phyloP scores from a whole-genome alignment of 2,797 vertebrate genomes.

The Pelochelys cantorii region DNA sequence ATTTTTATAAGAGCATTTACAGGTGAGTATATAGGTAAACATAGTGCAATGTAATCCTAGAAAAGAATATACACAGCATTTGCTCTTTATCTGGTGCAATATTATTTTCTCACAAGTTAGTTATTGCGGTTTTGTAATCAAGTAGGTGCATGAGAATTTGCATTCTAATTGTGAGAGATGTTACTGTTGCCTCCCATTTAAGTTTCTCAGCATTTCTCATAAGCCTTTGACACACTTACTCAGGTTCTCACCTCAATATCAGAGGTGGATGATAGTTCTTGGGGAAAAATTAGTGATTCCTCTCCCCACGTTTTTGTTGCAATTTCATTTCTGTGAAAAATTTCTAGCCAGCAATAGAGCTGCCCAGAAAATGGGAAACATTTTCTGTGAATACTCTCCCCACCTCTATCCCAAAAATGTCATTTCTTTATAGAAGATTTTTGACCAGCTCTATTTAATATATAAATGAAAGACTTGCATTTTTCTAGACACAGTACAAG shows the following conservation, averaged over 20 bases:
- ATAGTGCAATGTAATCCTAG: not conserved
- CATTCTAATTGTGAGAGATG: not conserved
- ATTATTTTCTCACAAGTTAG: not conserved
- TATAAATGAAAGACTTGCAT: not conserved
- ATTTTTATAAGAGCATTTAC: not conserved
- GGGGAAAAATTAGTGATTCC: not conserved
- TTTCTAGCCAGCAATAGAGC: not conserved
- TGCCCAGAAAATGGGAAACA: not conserved
- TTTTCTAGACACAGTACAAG: not conserved
- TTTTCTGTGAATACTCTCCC: slow-evolving; percentile 13
- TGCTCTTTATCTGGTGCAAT: slow-evolving; percentile 3
- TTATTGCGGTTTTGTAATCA: not conserved
- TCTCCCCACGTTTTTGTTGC: not conserved
- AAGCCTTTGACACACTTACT: not conserved
- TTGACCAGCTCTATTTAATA: not conserved
- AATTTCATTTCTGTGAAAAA: not conserved
- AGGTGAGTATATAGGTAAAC: not conserved
- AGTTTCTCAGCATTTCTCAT: not conserved
- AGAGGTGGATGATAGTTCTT: not conserved
- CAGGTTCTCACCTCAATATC: not conserved
- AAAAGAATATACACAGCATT: not conserved
- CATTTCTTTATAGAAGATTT: not conserved
- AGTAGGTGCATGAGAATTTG: not conserved
- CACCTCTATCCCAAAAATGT: not conserved
- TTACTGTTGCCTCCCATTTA: not conserved